Percentiles rank a stretch among this genome's conserved stretches.
phyloP scores from a whole-genome alignment of 1,140 invertebrate species.

The Berghia stephanieae region DNA sequence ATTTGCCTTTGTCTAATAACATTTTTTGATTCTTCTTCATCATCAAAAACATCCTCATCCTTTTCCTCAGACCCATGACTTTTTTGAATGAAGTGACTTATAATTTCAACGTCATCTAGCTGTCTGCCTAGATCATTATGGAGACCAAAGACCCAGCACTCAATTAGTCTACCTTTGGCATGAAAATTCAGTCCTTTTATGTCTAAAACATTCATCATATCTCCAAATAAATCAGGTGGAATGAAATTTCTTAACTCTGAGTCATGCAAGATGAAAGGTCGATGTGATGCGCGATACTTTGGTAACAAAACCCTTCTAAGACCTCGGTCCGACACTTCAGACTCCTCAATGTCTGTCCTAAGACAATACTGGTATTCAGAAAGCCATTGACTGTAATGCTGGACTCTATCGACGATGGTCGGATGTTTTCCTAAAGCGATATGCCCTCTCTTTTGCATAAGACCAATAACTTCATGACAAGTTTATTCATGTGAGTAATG shows the following conservation, averaged over 20 bases:
- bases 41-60: too few relatives aligned
- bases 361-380: neutral
- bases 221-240: neutral
- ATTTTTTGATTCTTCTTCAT: too few relatives aligned
- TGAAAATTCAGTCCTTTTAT: too few relatives aligned
- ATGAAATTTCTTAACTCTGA: neutral
- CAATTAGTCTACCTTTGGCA: neutral
- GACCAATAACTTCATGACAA: neutral
- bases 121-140: conserved; percentile 73
- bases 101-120: conserved; percentile 81
- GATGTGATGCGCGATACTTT: neutral
- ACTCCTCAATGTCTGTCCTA: neutral
- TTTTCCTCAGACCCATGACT: too few relatives aligned
- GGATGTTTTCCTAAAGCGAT: neutral
- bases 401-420: neutral
- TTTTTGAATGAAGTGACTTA: too few relatives aligned
- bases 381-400: neutral
- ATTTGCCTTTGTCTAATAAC: too few relatives aligned
- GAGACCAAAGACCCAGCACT: conserved; percentile 11
- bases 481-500: conserved; percentile 3
- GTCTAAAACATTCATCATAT: neutral
- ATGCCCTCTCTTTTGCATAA: too few relatives aligned
- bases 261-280: conserved; percentile 15
- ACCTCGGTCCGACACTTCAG: neutral
- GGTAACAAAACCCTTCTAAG: neutral